These are phyloP conservation scores for Proisotoma minuta DNA, from an alignment of 2,888 invertebrate species.

Conservation along the genomic window DNA sequence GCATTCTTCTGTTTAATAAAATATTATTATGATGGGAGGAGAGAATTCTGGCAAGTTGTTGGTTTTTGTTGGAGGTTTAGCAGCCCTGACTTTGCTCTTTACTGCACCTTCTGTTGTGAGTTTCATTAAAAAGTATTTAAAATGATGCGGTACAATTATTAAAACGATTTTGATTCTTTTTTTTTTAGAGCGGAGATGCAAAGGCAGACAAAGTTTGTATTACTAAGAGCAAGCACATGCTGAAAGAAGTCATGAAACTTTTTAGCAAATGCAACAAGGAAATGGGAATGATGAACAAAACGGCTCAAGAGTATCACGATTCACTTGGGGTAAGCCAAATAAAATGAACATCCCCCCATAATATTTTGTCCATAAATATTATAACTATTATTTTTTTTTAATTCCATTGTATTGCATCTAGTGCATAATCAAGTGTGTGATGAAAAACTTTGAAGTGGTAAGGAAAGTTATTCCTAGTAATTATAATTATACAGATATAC, in stretches of 20 bases:
- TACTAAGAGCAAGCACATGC: conserved; percentile 17
- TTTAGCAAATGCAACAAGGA: conserved; percentile 32
- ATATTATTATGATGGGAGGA: no score
- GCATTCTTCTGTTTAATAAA: no score
- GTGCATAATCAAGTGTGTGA: conserved; percentile 44
- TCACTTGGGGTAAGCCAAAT: conserved; percentile 29
- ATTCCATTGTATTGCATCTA: no score
- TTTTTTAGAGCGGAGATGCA: background rate
- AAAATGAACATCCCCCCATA: background rate
- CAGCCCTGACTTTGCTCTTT: no score
- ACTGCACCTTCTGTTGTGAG: no score
- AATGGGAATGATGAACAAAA: conserved; percentile 19
- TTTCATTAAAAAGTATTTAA: no score
- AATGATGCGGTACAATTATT: no score
- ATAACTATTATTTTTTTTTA: background rate
- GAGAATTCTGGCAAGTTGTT: no score
- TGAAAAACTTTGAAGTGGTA: conserved; percentile 36
- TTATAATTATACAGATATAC: no score
- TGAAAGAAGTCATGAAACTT: conserved; percentile 27
- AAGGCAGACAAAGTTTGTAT: conserved; percentile 20
- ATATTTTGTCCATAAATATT: background rate
- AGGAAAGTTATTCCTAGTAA: conserved; percentile 1
- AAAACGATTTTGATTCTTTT: no score
- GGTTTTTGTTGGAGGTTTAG: no score
- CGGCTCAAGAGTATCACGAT: conserved; percentile 33